Conservation (phyloP, 2,888 invertebrate species). For the Spialia ferax region DNA sequence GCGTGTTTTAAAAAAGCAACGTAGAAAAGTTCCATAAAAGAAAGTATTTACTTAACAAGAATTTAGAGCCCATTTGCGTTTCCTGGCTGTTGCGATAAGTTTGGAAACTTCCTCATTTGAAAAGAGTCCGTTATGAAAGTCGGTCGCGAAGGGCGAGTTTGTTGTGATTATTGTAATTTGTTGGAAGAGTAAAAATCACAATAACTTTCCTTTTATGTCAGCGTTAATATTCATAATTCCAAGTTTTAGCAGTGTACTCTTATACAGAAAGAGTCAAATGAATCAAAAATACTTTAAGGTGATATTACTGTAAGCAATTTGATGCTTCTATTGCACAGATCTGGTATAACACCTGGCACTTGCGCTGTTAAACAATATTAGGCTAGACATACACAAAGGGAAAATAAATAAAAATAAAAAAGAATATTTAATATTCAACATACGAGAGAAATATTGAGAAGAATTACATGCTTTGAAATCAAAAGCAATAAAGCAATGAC, state of each 20-base stretch:
- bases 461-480: too few relatives aligned
- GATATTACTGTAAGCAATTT: too few relatives aligned
- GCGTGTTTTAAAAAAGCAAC: slow-evolving; percentile 20
- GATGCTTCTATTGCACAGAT: too few relatives aligned
- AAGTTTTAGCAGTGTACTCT: not conserved
- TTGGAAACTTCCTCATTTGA: slow-evolving; percentile 16
- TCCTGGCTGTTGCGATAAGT: slow-evolving; percentile 22
- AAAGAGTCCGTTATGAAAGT: slow-evolving; percentile 7
- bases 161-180: slow-evolving; percentile 23
- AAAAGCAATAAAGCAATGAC: too few relatives aligned
- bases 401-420: too few relatives aligned
- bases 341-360: too few relatives aligned
- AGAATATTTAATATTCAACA: too few relatives aligned
- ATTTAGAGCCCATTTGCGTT: slow-evolving; percentile 30
- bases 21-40: slow-evolving; percentile 18
- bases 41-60: slow-evolving; percentile 30
- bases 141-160: not conserved
- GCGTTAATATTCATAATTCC: not conserved
- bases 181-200: not conserved
- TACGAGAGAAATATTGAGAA: too few relatives aligned
- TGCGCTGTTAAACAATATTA: too few relatives aligned
- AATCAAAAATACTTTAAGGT: too few relatives aligned
- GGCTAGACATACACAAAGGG: too few relatives aligned
- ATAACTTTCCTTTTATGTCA: not conserved
- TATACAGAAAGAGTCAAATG: too few relatives aligned